These are phyloP conservation scores for Odobenus rosmarus DNA, from an alignment of 2,113 vertebrate species.

Conservation along the genomic window DNA sequence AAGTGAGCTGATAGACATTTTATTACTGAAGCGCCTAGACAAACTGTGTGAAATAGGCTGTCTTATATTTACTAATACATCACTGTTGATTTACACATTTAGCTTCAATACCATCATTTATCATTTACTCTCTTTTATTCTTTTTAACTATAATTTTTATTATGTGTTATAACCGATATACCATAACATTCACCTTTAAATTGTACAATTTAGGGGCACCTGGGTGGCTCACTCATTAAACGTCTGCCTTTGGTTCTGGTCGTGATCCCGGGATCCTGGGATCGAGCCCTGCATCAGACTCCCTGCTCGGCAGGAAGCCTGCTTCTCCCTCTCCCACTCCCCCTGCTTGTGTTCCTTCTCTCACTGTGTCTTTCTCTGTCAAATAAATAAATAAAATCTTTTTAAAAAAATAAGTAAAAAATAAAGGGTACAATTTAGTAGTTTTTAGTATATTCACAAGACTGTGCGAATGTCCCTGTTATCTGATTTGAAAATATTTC, in stretches of 20 bases:
- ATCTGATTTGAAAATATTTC: background rate
- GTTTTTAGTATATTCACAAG: background rate
- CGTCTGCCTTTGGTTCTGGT: no score
- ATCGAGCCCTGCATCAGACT: no score
- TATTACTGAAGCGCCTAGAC: background rate
- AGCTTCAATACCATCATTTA: background rate
- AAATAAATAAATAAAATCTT: no score
- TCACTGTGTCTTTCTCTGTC: no score
- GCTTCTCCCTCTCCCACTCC: no score
- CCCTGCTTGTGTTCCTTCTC: no score
- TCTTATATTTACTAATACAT: background rate
- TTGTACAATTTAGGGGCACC: background rate
- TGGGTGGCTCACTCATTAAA: no score
- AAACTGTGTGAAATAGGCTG: background rate
- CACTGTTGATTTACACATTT: background rate
- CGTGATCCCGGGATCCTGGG: no score
- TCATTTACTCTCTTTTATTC: background rate
- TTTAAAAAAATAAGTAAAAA: no score
- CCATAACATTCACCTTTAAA: background rate
- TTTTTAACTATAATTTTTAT: background rate
- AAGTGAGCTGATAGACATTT: background rate
- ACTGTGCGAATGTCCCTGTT: background rate
- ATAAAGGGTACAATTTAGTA: background rate
- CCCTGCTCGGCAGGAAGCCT: no score
- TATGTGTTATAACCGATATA: background rate